A percentile compares a stretch with the other conserved stretches of the same genome.
phyloP scores from a whole-genome alignment of 1,140 invertebrate genomes.

The Rhopalosiphum padi region DNA sequence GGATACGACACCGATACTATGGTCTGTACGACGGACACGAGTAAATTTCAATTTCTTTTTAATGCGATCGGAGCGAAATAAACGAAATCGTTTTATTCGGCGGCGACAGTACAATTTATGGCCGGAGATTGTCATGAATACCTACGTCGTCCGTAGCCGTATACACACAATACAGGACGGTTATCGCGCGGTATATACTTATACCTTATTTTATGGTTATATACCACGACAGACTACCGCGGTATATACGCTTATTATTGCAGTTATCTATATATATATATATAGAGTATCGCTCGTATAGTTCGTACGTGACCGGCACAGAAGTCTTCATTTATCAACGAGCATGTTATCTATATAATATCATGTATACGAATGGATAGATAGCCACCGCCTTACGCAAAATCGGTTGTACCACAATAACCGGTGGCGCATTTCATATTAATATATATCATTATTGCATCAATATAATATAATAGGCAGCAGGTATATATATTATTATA shows the following conservation, averaged over 20 bases:
- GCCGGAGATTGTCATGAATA: neutral
- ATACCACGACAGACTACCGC: neutral
- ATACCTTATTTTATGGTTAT: neutral
- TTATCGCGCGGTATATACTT: neutral
- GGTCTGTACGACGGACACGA: neutral
- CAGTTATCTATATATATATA: neutral
- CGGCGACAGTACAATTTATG: neutral
- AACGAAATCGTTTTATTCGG: neutral
- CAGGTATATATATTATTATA: neutral
- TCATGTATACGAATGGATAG: neutral
- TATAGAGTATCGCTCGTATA: neutral
- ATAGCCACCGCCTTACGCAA: neutral
- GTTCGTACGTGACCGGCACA: neutral
- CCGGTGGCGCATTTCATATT: neutral
- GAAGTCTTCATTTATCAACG: neutral
- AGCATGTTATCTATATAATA: neutral
- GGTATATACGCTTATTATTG: neutral
- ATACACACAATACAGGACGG: neutral
- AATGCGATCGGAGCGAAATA: neutral
- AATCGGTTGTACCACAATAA: neutral
- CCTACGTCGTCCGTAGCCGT: neutral
- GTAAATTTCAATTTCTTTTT: constrained; percentile 9
- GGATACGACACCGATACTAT: neutral
- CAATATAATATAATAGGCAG: neutral
- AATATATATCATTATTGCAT: neutral